These are phyloP conservation scores for Stratiolaelaps scimitus DNA, from an alignment of 1,140 invertebrate species.

Conservation along the genomic window DNA sequence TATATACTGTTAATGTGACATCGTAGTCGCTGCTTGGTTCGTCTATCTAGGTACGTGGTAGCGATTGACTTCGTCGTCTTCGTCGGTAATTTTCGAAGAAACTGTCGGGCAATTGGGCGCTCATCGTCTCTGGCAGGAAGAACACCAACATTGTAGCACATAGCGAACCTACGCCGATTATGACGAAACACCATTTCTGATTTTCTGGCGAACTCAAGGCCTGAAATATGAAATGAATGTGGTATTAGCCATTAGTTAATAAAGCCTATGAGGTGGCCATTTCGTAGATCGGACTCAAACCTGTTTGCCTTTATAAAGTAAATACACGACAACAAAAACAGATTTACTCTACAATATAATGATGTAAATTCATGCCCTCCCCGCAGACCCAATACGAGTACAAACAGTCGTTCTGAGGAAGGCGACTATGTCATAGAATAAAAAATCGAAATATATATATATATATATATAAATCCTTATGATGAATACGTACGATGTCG, in stretches of 20 bases:
- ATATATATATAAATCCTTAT: background rate
- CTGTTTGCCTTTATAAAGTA: too few relatives aligned
- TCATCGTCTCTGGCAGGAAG: constrained; percentile 22
- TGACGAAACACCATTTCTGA: constrained; percentile 26
- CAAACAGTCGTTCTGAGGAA: background rate
- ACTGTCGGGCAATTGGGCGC: constrained; percentile 11
- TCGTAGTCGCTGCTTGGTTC: too few relatives aligned
- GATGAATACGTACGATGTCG: background rate
- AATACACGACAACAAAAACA: too few relatives aligned
- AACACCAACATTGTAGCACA: background rate
- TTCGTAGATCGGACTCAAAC: too few relatives aligned
- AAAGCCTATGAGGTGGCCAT: too few relatives aligned
- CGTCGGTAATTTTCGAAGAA: constrained; percentile 8
- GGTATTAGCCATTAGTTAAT: too few relatives aligned
- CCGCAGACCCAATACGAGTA: background rate
- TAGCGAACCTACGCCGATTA: constrained; percentile 1
- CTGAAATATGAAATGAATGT: constrained; percentile 11
- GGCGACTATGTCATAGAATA: background rate
- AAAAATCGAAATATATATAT: too few relatives aligned
- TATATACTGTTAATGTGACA: too few relatives aligned
- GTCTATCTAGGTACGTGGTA: constrained; percentile 1
- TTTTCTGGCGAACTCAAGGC: background rate
- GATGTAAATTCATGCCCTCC: too few relatives aligned
- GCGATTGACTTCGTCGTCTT: background rate
- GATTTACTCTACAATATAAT: too few relatives aligned